Evolutionary conservation across 2,888 invertebrate genomes (phyloP).

Genomic region (Megastigmus dorsalis): DNA sequence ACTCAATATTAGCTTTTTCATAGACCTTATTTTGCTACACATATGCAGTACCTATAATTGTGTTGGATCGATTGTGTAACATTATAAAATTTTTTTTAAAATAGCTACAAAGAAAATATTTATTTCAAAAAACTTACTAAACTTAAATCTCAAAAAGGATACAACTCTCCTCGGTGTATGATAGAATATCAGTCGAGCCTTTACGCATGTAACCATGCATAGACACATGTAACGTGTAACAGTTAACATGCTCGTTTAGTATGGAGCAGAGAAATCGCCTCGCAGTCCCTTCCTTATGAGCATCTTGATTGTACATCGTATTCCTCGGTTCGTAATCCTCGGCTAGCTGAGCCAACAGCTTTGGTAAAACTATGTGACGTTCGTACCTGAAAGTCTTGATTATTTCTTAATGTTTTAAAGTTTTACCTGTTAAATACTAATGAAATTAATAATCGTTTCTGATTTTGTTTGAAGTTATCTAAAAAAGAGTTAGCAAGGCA

Average conservation of each 20-base stretch:
- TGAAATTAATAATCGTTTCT: background rate
- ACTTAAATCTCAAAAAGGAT: conserved; percentile 81
- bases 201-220: conserved; percentile 90
- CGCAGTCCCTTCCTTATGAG: conserved; percentile 89
- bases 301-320: conserved; percentile 95
- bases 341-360: conserved; percentile 89
- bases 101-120: background rate
- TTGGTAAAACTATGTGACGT: conserved; percentile 95
- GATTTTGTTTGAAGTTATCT: background rate
- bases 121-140: background rate
- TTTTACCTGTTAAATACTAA: conserved; percentile 23
- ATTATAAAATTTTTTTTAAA: too few species aligned
- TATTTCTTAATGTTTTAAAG: conserved; percentile 44
- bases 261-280: conserved; percentile 86
- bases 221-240: conserved; percentile 93
- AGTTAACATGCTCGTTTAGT: conserved; percentile 87
- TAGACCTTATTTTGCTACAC: background rate
- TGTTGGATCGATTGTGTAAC: background rate
- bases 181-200: conserved; percentile 82
- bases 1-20: background rate
- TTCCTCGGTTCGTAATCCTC: conserved; percentile 91
- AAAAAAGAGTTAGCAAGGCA: too few species aligned
- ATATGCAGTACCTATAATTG: background rate
- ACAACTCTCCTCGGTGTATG: conserved; percentile 97
- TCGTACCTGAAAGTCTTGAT: conserved; percentile 83